Evolutionary conservation across 2,797 vertebrate species (phyloP), one percentile per base, ranked within the genome.

Genomic region (Craterocephalus amniculus): DNA sequence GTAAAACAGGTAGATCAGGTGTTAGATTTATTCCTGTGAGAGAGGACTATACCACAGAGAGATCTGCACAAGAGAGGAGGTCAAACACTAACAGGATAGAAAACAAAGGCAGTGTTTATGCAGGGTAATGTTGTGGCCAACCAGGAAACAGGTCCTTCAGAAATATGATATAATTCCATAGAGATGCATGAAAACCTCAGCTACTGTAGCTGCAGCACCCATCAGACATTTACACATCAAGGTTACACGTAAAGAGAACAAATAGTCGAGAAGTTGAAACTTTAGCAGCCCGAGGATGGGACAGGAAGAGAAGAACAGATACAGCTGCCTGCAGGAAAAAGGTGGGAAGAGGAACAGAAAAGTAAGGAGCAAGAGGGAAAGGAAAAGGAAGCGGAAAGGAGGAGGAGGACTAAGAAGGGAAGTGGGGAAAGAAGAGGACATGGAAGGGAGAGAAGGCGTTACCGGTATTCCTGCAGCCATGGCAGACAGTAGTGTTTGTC

Each of bases 401-500:
- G 54, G 10, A 43, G 27, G 10, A 26, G 26, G 18, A 38, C 8
- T 22, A 52, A 4, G 36, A 58, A 32, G 32, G 32, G 58, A 43
- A 32, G 26, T 49, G 29, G 38, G 36, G 11, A 26, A 36, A 45
- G 51, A 38, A 34, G 57, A 51, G 63, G 57, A 49, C 57, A 63
- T 20, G 59, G 49, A 45, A 34, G 31, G 34, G 34, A 26, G 36
- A 58, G 73, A 71, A 66, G 63, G 73, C 86, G 89, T 94, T 95
- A 95, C 95, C 93, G 90, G 87, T 82, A 83, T 88, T 80, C 89
- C 92, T 88, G 90, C 86, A 88, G 92, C 80, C 93, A 94, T 90
- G 80, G 93, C 89, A 89, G 93, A 94, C 87, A 94, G 89, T 31
- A 95, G 90, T 79, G 90, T 94, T 87, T 93, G 91, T 88, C 91